Percentiles rank a stretch among this genome's conserved stretches.
These are phyloP conservation scores for Drosophila triauraria DNA, from an alignment of 1,140 invertebrate genomes.

Conservation along the genomic window DNA sequence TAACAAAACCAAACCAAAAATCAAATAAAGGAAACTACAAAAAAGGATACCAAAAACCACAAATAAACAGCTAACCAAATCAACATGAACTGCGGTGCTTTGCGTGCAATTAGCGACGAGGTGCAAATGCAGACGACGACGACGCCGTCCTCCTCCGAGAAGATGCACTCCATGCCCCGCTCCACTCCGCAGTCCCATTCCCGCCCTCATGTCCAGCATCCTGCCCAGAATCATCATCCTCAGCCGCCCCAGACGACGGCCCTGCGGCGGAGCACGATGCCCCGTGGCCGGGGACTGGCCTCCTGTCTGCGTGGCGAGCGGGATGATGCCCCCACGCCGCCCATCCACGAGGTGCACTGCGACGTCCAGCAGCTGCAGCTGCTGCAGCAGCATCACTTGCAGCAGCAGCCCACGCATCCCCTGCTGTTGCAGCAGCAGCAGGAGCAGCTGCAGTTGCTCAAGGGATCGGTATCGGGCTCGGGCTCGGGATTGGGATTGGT, in stretches of 20 bases:
- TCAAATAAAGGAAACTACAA: constrained; percentile 15
- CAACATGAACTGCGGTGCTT: constrained; percentile 81
- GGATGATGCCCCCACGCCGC: constrained; percentile 76
- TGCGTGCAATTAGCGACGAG: constrained; percentile 74
- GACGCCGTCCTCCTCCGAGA: constrained; percentile 35
- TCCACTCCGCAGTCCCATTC: constrained; percentile 5
- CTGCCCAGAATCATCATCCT: neutral
- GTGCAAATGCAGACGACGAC: constrained; percentile 61
- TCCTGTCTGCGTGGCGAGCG: constrained; percentile 83
- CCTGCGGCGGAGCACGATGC: constrained; percentile 72
- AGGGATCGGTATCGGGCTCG: neutral
- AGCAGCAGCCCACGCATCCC: constrained; percentile 24
- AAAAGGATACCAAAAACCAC: constrained; percentile 22
- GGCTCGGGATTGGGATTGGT: neutral
- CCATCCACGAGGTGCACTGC: constrained; percentile 71
- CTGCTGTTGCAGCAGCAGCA: constrained; percentile 13
- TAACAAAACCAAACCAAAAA: constrained; percentile 54
- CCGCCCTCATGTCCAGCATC: constrained; percentile 3
- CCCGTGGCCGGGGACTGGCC: constrained; percentile 76
- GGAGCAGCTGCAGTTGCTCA: constrained; percentile 23
- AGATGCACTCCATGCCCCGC: constrained; percentile 75
- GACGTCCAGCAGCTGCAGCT: constrained; percentile 68
- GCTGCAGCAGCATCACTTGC: constrained; percentile 51
- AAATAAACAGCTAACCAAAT: constrained; percentile 19
- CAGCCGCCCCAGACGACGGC: constrained; percentile 27